Evolutionary conservation across 1,140 invertebrate species (phyloP).

Genomic region (Caenorhabditis briggsae): DNA sequence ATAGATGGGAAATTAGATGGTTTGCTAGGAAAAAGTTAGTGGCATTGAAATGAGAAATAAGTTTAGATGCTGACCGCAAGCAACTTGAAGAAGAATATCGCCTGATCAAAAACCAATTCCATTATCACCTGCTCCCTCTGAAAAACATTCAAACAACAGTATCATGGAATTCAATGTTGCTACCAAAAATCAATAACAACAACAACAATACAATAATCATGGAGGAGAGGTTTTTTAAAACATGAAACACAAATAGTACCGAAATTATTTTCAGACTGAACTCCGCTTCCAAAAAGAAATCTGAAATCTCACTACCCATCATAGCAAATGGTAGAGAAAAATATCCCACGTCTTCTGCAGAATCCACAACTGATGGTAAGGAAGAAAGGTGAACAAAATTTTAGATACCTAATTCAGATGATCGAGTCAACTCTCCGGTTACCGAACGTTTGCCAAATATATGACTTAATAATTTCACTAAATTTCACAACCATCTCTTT

Average conservation of each 20-base stretch:
- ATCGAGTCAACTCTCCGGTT: slow-evolving; percentile 46
- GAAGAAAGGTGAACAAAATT: background rate
- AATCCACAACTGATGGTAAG: slow-evolving; percentile 11
- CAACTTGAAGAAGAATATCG: slow-evolving; percentile 74
- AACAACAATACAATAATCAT: slow-evolving; percentile 25
- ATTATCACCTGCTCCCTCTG: slow-evolving; percentile 74
- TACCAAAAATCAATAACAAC: slow-evolving; percentile 59
- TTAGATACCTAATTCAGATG: background rate
- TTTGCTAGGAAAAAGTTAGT: slow-evolving; percentile 4
- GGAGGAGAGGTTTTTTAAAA: background rate
- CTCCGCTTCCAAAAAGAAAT: slow-evolving; percentile 13
- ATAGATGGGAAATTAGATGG: slow-evolving; percentile 70
- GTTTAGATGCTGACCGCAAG: slow-evolving; percentile 71
- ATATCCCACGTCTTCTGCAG: slow-evolving; percentile 28
- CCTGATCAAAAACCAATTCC: slow-evolving; percentile 74
- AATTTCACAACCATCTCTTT: background rate
- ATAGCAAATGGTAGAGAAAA: slow-evolving; percentile 44
- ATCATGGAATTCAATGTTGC: slow-evolving; percentile 74
- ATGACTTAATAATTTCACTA: background rate
- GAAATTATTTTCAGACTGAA: background rate
- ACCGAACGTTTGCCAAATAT: slow-evolving; percentile 38
- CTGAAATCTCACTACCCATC: background rate
- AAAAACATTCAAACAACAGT: slow-evolving; percentile 69
- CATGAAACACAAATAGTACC: background rate
- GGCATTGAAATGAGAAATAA: background rate